These are phyloP conservation scores for Leucophenga montana DNA, from an alignment of 2,888 invertebrate genomes.

Conservation along the genomic window DNA sequence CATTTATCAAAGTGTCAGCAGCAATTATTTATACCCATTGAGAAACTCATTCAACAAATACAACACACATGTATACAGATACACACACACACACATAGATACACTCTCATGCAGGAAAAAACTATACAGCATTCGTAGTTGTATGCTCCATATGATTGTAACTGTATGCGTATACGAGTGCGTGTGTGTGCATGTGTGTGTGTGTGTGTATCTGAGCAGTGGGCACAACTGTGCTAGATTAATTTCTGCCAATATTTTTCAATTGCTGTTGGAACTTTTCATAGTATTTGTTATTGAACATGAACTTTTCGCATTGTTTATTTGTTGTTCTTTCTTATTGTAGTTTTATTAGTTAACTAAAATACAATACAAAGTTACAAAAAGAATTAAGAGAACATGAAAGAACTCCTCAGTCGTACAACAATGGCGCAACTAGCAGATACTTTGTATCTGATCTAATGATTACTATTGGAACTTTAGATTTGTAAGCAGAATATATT, in stretches of 20 bases:
- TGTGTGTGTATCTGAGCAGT: not conserved
- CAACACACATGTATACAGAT: not conserved
- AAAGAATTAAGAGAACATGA: conserved; percentile 51
- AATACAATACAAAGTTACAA: conserved; percentile 56
- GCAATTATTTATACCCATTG: conserved; percentile 58
- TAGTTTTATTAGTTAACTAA: conserved; percentile 57
- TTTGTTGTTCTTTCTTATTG: conserved; percentile 31
- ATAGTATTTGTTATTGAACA: not conserved
- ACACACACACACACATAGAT: not conserved
- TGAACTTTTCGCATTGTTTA: conserved; percentile 2
- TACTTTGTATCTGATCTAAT: no score
- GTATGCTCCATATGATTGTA: not conserved
- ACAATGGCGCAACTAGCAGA: no score
- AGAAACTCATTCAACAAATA: conserved; percentile 5
- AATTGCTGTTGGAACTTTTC: conserved; percentile 41
- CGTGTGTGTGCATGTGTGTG: not conserved
- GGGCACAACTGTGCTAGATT: conserved; percentile 22
- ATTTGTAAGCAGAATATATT: no score
- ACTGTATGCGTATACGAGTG: not conserved
- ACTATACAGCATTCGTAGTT: not conserved
- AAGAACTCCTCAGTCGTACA: no score
- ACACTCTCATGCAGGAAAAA: not conserved
- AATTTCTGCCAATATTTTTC: conserved; percentile 25
- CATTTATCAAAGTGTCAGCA: conserved; percentile 65
- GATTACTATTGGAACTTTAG: no score